Base-by-base conservation (phyloP, 2,113 vertebrate genomes). In the Austrofundulus limnaeus region DNA sequence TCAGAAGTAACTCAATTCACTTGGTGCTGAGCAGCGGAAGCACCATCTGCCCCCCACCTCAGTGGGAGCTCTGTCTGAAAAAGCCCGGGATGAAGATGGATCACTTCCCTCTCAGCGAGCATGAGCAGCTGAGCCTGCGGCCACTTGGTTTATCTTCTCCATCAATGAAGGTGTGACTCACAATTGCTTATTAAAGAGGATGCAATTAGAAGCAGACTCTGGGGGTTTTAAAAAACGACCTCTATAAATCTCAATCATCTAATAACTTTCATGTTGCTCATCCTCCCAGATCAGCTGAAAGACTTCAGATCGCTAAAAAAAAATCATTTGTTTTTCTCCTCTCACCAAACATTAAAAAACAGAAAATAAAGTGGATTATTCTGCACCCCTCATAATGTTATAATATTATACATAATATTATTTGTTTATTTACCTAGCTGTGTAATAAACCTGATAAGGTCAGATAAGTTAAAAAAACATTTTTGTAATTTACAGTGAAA, bases 1-100 rank as follows among this genome's bases (percentile, higher is more conserved):
- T 91, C 87, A 87, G 31, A 63, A 65, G 64, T 91, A 91, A 91
- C 87, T 88, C 72, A 78, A 91, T 91, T 87, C 37, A 6, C 62
- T 60, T 45, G 48, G 78, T 62, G 85, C 78, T 59, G 66, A 61
- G 58, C 77, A 67, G 79, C 48, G 78, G 83, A 82, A 54, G 69
- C 75, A 52, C 87, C 81, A 88, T 89, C 83, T 86, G 89, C 67
- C 65, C 70, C 61, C 69, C 53, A 9, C 37, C 66, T 13, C 66
- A 13, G 45, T 71, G 41, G 69, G 13, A 51, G 48, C 46, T 52
- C 34, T 52, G 82, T 34, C 66, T 77, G 87, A 72, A 54, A 68
- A 47, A 64, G 59, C 49, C 17, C 50, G 1, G 75, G 70, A 77
- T 62, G 70, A 83, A 89, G 89, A 90, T 74, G 86, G 86, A 89